Evolutionary conservation across 2,113 vertebrate species (phyloP).

Genomic region (Thalassarche chlororhynchos): DNA sequence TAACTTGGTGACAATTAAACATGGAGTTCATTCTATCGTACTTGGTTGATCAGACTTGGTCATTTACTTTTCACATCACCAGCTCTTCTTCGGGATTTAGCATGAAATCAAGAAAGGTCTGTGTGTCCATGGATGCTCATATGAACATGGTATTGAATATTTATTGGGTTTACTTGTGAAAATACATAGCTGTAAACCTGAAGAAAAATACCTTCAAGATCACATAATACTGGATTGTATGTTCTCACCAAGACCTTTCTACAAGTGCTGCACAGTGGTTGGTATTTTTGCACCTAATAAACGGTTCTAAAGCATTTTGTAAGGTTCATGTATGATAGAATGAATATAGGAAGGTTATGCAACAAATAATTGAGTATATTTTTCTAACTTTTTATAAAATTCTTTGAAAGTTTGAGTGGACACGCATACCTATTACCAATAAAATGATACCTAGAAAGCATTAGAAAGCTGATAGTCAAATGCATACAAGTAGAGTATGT

Average conservation of each 20-base stretch:
- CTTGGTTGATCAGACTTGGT: background rate
- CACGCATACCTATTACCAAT: background rate
- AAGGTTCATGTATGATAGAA: slow-evolving; percentile 47
- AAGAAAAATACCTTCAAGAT: slow-evolving; percentile 40
- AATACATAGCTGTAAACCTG: background rate
- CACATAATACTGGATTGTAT: background rate
- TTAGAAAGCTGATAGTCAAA: slow-evolving; percentile 7
- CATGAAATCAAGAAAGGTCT: background rate
- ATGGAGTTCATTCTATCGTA: background rate
- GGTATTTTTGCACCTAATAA: slow-evolving; percentile 47
- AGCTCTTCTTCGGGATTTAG: slow-evolving; percentile 43
- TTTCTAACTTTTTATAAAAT: slow-evolving; percentile 79
- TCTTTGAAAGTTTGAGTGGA: slow-evolving; percentile 41
- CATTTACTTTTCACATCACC: background rate
- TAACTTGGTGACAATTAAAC: background rate
- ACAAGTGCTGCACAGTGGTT: background rate
- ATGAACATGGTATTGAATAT: background rate
- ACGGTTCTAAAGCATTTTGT: slow-evolving; percentile 55
- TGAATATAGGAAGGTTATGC: slow-evolving; percentile 43
- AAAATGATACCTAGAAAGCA: slow-evolving; percentile 28
- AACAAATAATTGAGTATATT: slow-evolving; percentile 73
- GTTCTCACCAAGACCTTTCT: background rate
- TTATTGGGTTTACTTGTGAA: background rate
- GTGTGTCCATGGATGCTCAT: background rate
- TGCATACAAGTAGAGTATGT: background rate